phyloP scores from a whole-genome alignment of 2,113 vertebrate genomes.

The Lamprologus lemairii region DNA sequence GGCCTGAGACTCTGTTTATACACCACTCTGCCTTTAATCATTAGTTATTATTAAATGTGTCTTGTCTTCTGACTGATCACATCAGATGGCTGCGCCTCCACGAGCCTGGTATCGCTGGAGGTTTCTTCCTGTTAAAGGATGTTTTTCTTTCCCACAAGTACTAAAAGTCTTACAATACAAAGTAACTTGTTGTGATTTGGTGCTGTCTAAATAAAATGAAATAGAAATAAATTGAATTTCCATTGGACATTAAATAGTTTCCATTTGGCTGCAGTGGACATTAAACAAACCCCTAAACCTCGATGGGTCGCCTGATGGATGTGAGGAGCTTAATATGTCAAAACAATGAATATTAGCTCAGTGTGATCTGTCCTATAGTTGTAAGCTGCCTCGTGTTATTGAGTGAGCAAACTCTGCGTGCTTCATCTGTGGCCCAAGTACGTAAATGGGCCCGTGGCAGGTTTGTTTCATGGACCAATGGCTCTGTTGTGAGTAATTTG shows the following conservation, averaged over 20 bases:
- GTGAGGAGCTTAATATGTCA: background rate
- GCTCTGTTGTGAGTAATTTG: background rate
- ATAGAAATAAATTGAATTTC: background rate
- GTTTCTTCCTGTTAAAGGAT: background rate
- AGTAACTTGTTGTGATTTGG: background rate
- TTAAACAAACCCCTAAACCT: background rate
- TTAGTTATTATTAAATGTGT: background rate
- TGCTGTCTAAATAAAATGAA: background rate
- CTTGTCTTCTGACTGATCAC: background rate
- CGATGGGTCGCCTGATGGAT: background rate
- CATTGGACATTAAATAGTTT: background rate
- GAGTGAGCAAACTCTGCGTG: background rate
- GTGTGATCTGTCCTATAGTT: background rate
- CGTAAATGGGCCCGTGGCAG: background rate
- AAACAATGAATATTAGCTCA: background rate
- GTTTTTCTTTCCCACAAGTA: background rate
- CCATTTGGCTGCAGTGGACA: background rate
- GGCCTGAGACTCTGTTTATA: background rate
- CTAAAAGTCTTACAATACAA: background rate
- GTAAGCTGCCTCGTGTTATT: background rate
- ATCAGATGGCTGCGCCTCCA: background rate
- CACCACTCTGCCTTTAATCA: background rate
- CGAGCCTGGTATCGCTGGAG: background rate
- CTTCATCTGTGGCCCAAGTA: background rate
- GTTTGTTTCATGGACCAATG: background rate